Evolutionary conservation across 2,888 invertebrate species (phyloP).

Genomic region (Laothoe populi): DNA sequence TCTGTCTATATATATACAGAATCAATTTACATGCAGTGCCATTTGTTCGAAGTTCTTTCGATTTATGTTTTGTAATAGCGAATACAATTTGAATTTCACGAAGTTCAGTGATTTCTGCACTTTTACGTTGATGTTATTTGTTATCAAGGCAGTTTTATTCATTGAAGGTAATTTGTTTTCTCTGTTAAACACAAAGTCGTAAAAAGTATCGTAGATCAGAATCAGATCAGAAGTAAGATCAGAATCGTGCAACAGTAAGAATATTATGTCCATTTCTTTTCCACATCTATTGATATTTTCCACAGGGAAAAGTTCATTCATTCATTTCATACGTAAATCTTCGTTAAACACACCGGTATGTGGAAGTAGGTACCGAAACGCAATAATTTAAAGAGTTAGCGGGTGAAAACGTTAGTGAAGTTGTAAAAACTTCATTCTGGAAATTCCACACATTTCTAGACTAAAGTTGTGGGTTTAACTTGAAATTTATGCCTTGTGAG

Average conservation of each 20-base stretch:
- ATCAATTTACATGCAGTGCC: slow-evolving; percentile 13
- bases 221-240: too few species aligned
- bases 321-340: slow-evolving; percentile 54
- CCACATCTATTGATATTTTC: slow-evolving; percentile 30
- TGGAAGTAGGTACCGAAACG: slow-evolving; percentile 55
- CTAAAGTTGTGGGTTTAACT: slow-evolving; percentile 71
- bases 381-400: slow-evolving; percentile 73
- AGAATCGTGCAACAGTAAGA: not conserved
- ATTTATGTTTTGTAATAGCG: not conserved
- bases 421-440: slow-evolving; percentile 74
- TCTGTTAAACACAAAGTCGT: not conserved
- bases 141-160: not conserved
- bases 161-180: not conserved
- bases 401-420: slow-evolving; percentile 60
- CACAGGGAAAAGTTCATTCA: slow-evolving; percentile 32
- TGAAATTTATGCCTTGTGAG: slow-evolving; percentile 75
- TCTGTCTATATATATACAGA: slow-evolving; percentile 30
- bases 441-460: slow-evolving; percentile 72
- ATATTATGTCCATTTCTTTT: not conserved
- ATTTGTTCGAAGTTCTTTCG: not conserved
- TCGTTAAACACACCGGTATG: slow-evolving; percentile 55
- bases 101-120: too few species aligned
- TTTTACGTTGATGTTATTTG: too few species aligned
- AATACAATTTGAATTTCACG: not conserved
- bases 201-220: not conserved